Conservation (phyloP, 2,888 invertebrate species). For the Eristalis tenax region DNA sequence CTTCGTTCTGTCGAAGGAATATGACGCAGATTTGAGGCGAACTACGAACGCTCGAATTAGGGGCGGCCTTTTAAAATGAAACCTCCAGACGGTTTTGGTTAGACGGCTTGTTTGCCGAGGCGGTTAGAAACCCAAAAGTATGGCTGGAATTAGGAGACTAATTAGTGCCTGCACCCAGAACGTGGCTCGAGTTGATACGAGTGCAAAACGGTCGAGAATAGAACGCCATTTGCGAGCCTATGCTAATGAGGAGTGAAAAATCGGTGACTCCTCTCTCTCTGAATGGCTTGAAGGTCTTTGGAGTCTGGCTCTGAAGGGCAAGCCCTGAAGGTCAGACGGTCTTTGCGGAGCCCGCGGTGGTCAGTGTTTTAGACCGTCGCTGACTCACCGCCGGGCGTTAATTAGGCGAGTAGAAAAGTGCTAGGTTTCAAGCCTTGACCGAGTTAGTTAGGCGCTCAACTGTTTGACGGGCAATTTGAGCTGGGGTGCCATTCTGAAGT, state of each 20-base stretch:
- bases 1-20: not conserved
- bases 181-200: conserved; percentile 1
- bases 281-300: not conserved
- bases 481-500: not conserved
- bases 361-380: not conserved
- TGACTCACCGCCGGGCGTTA: not conserved
- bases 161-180: conserved; percentile 7
- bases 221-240: conserved; percentile 2
- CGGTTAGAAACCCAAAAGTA: conserved; percentile 4
- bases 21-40: conserved; percentile 15
- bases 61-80: conserved; percentile 34
- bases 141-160: conserved; percentile 22
- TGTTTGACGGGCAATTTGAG: not conserved
- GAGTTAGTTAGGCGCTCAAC: not conserved
- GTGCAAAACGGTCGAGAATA: not conserved
- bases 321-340: not conserved
- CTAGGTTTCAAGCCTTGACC: conserved; percentile 14
- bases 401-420: not conserved
- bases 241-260: conserved; percentile 4
- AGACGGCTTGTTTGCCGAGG: conserved; percentile 4
- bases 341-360: not conserved
- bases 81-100: conserved; percentile 13
- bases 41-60: conserved; percentile 14
- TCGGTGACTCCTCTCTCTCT: too few relatives aligned
- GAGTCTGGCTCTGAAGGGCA: not conserved